Base-by-base conservation (phyloP, 2,888 invertebrate species). In the Oxyscelio sp. region DNA sequence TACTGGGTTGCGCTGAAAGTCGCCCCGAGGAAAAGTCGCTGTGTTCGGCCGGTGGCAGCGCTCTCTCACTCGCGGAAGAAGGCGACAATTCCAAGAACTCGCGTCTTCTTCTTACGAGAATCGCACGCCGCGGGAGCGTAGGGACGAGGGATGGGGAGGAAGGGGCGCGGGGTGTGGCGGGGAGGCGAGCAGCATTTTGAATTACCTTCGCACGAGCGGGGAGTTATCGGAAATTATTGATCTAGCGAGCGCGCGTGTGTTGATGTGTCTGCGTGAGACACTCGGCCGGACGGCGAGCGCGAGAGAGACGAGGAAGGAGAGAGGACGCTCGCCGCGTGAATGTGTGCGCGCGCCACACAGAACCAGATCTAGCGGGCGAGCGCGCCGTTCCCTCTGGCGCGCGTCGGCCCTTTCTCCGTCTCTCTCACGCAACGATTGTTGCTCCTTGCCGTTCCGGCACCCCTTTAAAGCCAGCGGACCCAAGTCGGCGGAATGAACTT, bases 361-460 rank as follows among this genome's bases (percentile, higher is more conserved):
- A 56, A 65, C 56, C 58, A 79, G 70, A 87, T 85, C 88, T 87
- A 89, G 89, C 85, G 85, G 79, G 87, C 83, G 87, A 87, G 87
- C 90, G 87, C 91, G 92, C 92, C 87, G 89, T 92, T 92, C 92
- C 90, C 91, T 91, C 90, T 88, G 89, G 91, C 93, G 92, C 92
- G 90, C 92, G 90, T 90, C 92, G 90, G 90, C 91, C 92, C 92
- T 91, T 83, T 71, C 73, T 43, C 79, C 56, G 61, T 83, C 80
- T 73, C 73, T 22, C 73, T 71, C 59, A 38, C 50, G 17, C 58
- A 43, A 52, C 31, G 24, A 58, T 48, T 22, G 63, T 78, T 74
- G 61, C 77, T 52, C 59, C n/a, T n/a, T n/a, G n/a, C n/a, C n/a
- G n/a, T n/a, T n/a, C n/a, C n/a, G n/a, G n/a, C n/a, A n/a, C n/a